Conservation (phyloP, 30 jellyfish, hydroid and myxozoan species). For the Calvadosia cruxmelitensis region DNA sequence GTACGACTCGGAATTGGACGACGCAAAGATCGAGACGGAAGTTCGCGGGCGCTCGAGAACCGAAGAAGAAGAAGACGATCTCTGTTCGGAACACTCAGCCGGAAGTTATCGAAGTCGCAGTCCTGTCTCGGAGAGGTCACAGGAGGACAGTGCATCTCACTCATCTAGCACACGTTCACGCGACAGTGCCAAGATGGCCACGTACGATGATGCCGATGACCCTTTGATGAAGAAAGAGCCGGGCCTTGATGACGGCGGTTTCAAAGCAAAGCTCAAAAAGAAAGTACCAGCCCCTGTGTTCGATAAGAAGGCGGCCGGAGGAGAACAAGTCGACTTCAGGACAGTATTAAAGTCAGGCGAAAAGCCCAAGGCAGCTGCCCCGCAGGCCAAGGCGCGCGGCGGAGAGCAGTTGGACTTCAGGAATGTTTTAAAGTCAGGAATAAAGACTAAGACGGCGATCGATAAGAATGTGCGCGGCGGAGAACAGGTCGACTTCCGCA, state of each 20-base stretch:
- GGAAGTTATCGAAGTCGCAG: background rate
- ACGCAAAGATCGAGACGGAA: background rate
- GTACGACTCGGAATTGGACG: conserved; percentile 23
- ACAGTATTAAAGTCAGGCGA: conserved; percentile 59
- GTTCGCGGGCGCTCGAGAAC: background rate
- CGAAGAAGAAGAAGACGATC: background rate
- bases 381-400: conserved; percentile 14
- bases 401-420: conserved; percentile 92
- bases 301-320: conserved; percentile 60
- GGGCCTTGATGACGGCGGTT: conserved; percentile 68
- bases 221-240: conserved; percentile 76
- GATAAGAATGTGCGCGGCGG: conserved; percentile 17
- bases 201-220: conserved; percentile 41
- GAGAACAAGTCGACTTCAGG: conserved; percentile 94
- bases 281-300: conserved; percentile 25
- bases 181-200: conserved; percentile 5
- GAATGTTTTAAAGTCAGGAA: conserved; percentile 43
- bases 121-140: background rate
- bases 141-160: background rate
- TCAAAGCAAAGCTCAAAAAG: conserved; percentile 64
- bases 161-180: too few species aligned
- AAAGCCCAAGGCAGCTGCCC: conserved; percentile 34
- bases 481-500: conserved; percentile 15
- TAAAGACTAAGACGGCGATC: conserved; percentile 29
- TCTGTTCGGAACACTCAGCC: background rate